phyloP scores from a whole-genome alignment of 2,797 vertebrate species.

The Liasis olivaceus region DNA sequence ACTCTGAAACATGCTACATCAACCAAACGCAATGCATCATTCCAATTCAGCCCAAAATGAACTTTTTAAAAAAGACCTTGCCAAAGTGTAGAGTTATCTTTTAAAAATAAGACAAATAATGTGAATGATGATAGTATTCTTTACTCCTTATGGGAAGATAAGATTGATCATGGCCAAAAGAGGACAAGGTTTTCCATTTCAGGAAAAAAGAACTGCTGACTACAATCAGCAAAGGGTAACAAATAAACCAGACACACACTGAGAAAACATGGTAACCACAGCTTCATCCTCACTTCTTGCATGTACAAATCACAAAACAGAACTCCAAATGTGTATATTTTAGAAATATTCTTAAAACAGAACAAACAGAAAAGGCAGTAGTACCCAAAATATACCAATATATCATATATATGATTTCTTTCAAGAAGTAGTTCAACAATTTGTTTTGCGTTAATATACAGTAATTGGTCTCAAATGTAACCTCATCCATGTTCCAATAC shows the following conservation, averaged over 20 bases:
- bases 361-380: slow-evolving; percentile 18
- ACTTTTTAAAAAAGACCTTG: slow-evolving; percentile 18
- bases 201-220: slow-evolving; percentile 65
- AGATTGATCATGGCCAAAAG: slow-evolving; percentile 55
- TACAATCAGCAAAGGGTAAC: slow-evolving; percentile 51
- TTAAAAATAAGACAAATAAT: background rate
- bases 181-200: slow-evolving; percentile 65
- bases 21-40: background rate
- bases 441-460: background rate
- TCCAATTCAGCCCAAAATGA: background rate
- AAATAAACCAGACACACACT: slow-evolving; percentile 41
- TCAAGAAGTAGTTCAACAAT: background rate
- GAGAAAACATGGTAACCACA: background rate
- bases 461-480: background rate
- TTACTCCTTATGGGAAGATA: slow-evolving; percentile 53
- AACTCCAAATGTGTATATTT: slow-evolving; percentile 20
- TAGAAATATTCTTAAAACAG: slow-evolving; percentile 20
- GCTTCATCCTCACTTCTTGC: background rate
- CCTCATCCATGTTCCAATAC: background rate
- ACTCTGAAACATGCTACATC: background rate
- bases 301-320: slow-evolving; percentile 14
- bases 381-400: background rate
- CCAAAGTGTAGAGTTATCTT: background rate
- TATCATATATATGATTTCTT: background rate
- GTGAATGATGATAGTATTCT: slow-evolving; percentile 33